Percentiles rank a stretch among this genome's conserved stretches.
Conservation (phyloP, 2,888 invertebrate genomes). For the Cryptophagus acutangulus region DNA sequence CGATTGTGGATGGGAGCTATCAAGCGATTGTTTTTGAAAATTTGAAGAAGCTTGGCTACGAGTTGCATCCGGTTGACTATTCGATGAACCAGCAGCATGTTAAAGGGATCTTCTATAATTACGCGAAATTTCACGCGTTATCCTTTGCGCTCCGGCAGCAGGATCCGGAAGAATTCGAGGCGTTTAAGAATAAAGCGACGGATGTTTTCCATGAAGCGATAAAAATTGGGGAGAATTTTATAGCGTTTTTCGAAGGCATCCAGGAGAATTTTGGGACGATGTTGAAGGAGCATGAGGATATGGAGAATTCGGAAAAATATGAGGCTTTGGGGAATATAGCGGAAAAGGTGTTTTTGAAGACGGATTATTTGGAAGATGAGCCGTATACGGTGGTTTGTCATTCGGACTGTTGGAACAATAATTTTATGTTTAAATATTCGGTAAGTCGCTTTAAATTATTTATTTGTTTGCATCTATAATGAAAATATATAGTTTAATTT, state of each 20-base stretch:
- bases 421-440: constrained; percentile 37
- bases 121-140: not conserved
- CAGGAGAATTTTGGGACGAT: too few species aligned
- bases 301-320: too few species aligned
- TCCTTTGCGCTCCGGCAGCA: not conserved
- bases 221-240: too few species aligned
- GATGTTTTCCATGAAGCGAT: too few species aligned
- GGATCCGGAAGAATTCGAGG: not conserved
- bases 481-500: too few species aligned
- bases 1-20: not conserved
- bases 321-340: too few species aligned
- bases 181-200: too few species aligned
- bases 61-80: not conserved
- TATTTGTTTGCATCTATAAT: too few species aligned
- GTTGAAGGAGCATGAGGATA: too few species aligned
- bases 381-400: constrained; percentile 26
- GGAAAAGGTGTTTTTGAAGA: too few species aligned
- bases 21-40: not conserved
- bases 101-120: not conserved
- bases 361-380: too few species aligned
- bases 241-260: too few species aligned
- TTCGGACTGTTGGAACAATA: constrained; percentile 39
- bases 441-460: constrained; percentile 24
- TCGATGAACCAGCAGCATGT: not conserved
- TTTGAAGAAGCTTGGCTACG: not conserved